Evolutionary conservation across 2,888 invertebrate genomes (phyloP).

Genomic region (Ligdia adustata): DNA sequence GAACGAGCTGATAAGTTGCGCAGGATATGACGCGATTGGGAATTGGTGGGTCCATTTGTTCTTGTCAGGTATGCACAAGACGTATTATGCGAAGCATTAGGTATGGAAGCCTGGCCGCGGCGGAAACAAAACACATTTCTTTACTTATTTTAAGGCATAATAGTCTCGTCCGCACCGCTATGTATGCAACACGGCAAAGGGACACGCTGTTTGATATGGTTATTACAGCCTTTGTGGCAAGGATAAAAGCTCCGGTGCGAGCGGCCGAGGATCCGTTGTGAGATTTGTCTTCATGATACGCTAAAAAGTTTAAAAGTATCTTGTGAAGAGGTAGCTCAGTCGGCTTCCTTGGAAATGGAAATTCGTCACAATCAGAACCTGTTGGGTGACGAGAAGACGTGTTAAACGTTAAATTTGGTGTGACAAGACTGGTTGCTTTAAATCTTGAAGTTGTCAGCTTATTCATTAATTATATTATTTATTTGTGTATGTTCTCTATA

Average conservation of each 20-base stretch:
- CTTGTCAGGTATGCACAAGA: slow-evolving; percentile 58
- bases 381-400: slow-evolving; percentile 55
- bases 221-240: slow-evolving; percentile 80
- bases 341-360: slow-evolving; percentile 75
- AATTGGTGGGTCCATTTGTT: slow-evolving; percentile 40
- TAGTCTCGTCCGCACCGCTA: slow-evolving; percentile 66
- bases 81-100: slow-evolving; percentile 59
- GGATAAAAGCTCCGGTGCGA: slow-evolving; percentile 73
- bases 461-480: slow-evolving; percentile 55
- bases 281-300: slow-evolving; percentile 81
- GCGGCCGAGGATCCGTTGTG: slow-evolving; percentile 56
- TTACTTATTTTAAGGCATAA: slow-evolving; percentile 71
- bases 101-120: slow-evolving; percentile 64
- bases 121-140: slow-evolving; percentile 80
- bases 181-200: slow-evolving; percentile 79
- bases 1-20: slow-evolving; percentile 33
- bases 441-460: slow-evolving; percentile 51
- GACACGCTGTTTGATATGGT: slow-evolving; percentile 83
- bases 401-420: slow-evolving; percentile 62
- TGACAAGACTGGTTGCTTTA: slow-evolving; percentile 67
- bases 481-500: slow-evolving; percentile 37
- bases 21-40: slow-evolving; percentile 28
- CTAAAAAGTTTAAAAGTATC: slow-evolving; percentile 69
- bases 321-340: slow-evolving; percentile 48
- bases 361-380: slow-evolving; percentile 64